Conservation (phyloP, 37 sponge, comb jelly and placozoan genomes). For the Amphimedon queenslandica region DNA sequence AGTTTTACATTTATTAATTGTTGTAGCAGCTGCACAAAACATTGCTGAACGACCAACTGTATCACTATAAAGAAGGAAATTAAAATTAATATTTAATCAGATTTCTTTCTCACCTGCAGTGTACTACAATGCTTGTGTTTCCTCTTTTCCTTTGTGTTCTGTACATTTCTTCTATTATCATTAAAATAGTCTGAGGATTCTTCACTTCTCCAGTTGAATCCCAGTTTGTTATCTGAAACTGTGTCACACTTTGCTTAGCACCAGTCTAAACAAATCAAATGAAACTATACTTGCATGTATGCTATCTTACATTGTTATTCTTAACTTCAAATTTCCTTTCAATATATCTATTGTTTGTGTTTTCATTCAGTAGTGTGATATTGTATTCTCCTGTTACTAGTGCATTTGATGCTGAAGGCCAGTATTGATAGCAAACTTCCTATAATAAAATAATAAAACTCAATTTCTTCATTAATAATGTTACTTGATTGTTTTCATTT, state of each 20-base stretch:
- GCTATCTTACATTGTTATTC: not conserved
- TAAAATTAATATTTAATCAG: too few relatives aligned
- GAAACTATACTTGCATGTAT: too few relatives aligned
- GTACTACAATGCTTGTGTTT: slow-evolving; percentile 43
- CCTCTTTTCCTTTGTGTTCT: slow-evolving; percentile 54
- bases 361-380: not conserved
- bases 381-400: not conserved
- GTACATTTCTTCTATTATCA: slow-evolving; percentile 34
- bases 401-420: not conserved
- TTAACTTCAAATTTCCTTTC: not conserved
- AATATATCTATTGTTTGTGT: not conserved
- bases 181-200: slow-evolving; percentile 9
- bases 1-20: slow-evolving; percentile 23
- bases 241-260: slow-evolving; percentile 29
- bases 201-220: slow-evolving; percentile 15
- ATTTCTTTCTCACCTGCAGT: slow-evolving; percentile 34
- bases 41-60: slow-evolving; percentile 19
- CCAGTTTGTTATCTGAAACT: slow-evolving; percentile 55
- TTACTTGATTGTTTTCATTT: not conserved
- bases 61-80: too few relatives aligned
- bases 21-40: slow-evolving; percentile 16
- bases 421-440: slow-evolving; percentile 7
- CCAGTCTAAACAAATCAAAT: too few relatives aligned
- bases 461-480: too few relatives aligned
- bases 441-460: not conserved